Evolutionary conservation across 2,888 invertebrate genomes (phyloP), one percentile per base, ranked within the genome.

Genomic region (Eupithecia subumbrata): DNA sequence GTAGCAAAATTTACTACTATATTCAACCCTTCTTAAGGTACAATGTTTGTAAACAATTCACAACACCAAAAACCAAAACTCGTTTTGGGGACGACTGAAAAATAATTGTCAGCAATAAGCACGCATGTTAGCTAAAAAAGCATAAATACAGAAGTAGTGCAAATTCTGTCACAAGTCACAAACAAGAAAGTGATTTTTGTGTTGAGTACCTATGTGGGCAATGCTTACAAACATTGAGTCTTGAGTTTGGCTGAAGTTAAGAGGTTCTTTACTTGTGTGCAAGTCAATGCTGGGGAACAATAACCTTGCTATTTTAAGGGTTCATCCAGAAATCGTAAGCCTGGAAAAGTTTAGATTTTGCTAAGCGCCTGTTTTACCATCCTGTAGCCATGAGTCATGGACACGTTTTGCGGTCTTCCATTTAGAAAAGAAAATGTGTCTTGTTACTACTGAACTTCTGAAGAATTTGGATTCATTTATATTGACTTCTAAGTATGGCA

Each of bases 291-390:
- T 3, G 1, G 7, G 48, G 18, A 48, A n/a, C 48, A 48, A 48
- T 12, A 22, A 12, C 22, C 22, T 22, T 56, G 56, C 22, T 56
- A n/a, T n/a, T 25, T 34, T 8, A 9, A 34, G 5, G 18, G 82
- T 81, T 86, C 85, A 87, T 91, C 91, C 86, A 85, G 83, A 88
- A 89, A 89, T 86, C 87, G 89, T 79, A 81, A 82, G 25, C 56
- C 0, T 25, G 56, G 56, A 56, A 56, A 22, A 22, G 91, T 91
- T 92, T 90, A 89, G 86, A 88, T 86, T 88, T 88, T 78, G 92
- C 91, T 86, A 91, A 89, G 89, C 34, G 22, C 16, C 48, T 12
- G 40, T 70, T 11, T 25, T 64, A 70, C 25, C 56, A 70, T 34
- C 64, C 34, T 34, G 18, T 56, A 8, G 22, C 5, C 60, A 11